phyloP scores from a whole-genome alignment of 2,113 vertebrate genomes.

The Herpetotheres cachinnans region DNA sequence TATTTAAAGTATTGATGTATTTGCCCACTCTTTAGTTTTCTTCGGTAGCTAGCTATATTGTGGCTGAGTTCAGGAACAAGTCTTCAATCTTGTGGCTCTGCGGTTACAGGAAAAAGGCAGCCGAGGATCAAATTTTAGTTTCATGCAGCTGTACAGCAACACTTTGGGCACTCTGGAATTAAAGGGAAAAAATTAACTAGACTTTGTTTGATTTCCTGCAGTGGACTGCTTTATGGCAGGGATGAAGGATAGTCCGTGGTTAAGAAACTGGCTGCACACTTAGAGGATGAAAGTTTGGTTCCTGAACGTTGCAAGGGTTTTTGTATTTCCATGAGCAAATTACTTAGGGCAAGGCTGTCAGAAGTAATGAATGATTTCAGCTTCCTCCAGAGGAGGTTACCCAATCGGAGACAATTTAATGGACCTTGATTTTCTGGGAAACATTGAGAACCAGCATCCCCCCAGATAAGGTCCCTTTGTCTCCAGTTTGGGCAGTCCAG shows the following conservation, averaged over 20 bases:
- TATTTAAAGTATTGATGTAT: neutral
- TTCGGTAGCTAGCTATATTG: neutral
- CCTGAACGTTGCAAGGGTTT: neutral
- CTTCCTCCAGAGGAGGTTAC: neutral
- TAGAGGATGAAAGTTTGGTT: neutral
- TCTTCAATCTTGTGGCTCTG: constrained; percentile 15
- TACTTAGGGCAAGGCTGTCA: neutral
- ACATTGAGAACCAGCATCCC: neutral
- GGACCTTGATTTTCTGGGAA: neutral
- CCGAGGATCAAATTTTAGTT: neutral
- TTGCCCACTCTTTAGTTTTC: neutral
- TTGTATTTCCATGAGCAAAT: neutral
- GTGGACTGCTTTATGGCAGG: neutral
- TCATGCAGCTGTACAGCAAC: neutral
- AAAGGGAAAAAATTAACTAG: neutral
- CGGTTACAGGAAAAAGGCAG: neutral
- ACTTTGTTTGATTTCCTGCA: constrained; percentile 3
- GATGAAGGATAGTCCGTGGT: neutral
- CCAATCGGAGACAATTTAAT: neutral
- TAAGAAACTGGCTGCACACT: neutral
- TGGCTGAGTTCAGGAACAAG: neutral
- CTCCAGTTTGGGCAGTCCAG: neutral
- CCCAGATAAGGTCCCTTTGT: neutral
- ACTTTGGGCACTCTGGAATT: constrained; percentile 10
- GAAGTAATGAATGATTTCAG: neutral